phyloP scores from a whole-genome alignment of 1,140 invertebrate genomes.

The Agrilus planipennis region DNA sequence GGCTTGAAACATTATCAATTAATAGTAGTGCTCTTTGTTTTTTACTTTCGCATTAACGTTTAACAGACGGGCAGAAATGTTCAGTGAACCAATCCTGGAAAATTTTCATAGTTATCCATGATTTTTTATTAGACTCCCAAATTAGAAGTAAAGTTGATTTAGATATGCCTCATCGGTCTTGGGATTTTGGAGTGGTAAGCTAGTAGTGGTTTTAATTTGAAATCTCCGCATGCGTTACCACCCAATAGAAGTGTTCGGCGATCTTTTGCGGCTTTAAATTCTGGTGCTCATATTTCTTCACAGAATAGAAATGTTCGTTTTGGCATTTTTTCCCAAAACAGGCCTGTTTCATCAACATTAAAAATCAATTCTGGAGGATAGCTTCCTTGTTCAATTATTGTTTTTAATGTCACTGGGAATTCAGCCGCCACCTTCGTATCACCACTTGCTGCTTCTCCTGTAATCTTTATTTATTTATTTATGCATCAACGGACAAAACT shows the following conservation, averaged over 20 bases:
- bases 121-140: too few species aligned
- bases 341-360: slow-evolving; percentile 5
- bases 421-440: too few species aligned
- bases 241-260: neutral
- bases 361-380: too few species aligned
- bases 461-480: too few species aligned
- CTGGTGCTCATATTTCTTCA: slow-evolving; percentile 22
- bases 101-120: too few species aligned
- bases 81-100: too few species aligned
- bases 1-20: slow-evolving; percentile 30
- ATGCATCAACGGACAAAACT: too few species aligned
- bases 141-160: too few species aligned
- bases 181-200: slow-evolving; percentile 1
- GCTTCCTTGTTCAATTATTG: slow-evolving; percentile 2
- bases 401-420: slow-evolving; percentile 6
- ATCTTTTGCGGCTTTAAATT: slow-evolving; percentile 3
- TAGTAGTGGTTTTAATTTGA: slow-evolving; percentile 1
- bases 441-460: too few species aligned
- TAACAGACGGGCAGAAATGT: too few species aligned
- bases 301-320: slow-evolving; percentile 30
- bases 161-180: too few species aligned
- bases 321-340: slow-evolving; percentile 39
- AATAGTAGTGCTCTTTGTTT: slow-evolving; percentile 25
- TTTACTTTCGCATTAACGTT: neutral
- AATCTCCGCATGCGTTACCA: slow-evolving; percentile 3